Conservation (phyloP, 2,797 vertebrate species). For the Channa striata region DNA sequence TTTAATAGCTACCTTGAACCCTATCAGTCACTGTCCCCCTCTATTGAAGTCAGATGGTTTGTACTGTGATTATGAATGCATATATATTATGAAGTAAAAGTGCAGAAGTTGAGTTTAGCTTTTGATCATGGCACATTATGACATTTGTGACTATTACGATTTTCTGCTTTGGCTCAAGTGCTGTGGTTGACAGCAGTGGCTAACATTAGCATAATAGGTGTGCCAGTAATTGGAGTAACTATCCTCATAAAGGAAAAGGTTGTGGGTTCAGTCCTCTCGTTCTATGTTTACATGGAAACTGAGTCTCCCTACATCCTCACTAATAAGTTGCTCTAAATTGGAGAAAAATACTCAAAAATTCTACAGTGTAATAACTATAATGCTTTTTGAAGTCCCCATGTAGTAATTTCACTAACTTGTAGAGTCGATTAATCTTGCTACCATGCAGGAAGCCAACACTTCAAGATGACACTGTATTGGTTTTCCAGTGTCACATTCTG, state of each 20-base stretch:
- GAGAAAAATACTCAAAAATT: not conserved
- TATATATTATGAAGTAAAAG: not conserved
- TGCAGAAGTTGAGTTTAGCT: not conserved
- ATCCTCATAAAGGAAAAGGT: not conserved
- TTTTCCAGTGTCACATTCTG: not conserved
- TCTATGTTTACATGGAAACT: not conserved
- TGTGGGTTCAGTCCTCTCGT: not conserved
- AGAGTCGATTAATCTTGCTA: not conserved
- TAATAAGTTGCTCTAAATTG: not conserved
- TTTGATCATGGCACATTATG: not conserved
- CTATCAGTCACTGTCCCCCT: not conserved
- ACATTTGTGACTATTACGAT: too few relatives aligned
- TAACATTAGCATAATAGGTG: not conserved
- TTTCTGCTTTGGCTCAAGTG: not conserved
- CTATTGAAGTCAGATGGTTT: not conserved
- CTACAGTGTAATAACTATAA: not conserved
- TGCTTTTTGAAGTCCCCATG: not conserved
- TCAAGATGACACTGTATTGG: not conserved
- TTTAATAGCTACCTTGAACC: conserved; percentile 5
- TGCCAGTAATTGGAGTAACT: not conserved
- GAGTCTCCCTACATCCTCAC: not conserved
- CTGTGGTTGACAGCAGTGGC: not conserved
- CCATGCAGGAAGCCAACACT: not conserved
- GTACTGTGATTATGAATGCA: not conserved
- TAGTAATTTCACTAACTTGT: not conserved